Percentiles rank a stretch among this genome's conserved stretches.
Evolutionary conservation across 2,888 invertebrate species (phyloP).

Genomic region (Heliconius charithonia): DNA sequence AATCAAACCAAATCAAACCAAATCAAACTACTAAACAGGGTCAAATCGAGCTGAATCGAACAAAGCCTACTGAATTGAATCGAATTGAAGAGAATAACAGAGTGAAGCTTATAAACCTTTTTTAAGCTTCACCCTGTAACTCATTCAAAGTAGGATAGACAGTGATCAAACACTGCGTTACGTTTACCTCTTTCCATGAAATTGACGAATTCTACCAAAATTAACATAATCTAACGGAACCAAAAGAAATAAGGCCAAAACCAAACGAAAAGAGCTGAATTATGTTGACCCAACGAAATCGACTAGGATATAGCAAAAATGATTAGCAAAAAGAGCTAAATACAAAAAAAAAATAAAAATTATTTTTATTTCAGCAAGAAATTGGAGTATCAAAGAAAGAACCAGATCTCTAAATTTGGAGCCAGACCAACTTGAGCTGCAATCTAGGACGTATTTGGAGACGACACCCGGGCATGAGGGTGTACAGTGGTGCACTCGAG

Average conservation of each 20-base stretch:
- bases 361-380: neutral
- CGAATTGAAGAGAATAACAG: no score
- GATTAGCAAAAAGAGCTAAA: no score
- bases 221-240: neutral
- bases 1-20: neutral
- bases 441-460: neutral
- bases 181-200: no score
- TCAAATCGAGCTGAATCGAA: no score
- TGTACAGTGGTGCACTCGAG: slow-evolving; percentile 7
- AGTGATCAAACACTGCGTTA: no score
- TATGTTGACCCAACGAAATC: neutral
- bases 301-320: neutral
- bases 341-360: no score
- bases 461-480: neutral
- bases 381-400: neutral
- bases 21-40: no score
- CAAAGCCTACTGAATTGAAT: no score
- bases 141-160: no score
- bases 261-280: neutral
- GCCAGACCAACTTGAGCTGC: neutral
- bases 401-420: neutral
- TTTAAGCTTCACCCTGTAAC: no score
- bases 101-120: no score
- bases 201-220: neutral
- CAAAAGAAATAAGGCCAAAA: neutral